These are phyloP conservation scores for Steinernema hermaphroditum DNA, from an alignment of 2,888 invertebrate species.

Conservation along the genomic window DNA sequence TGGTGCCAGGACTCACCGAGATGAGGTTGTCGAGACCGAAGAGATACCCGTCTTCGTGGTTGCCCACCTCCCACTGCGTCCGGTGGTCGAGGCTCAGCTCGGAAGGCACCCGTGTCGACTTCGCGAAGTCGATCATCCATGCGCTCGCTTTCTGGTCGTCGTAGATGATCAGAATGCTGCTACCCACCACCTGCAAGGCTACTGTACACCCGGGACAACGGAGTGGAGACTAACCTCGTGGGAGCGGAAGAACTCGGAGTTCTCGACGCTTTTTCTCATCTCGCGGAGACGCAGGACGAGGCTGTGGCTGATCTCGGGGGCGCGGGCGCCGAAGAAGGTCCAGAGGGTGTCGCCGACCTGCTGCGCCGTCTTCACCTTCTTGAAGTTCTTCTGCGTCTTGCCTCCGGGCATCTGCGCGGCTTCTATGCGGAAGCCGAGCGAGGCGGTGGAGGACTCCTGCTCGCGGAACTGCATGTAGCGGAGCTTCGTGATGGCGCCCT, in stretches of 20 bases:
- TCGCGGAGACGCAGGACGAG: conserved; percentile 78
- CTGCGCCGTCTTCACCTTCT: conserved; percentile 79
- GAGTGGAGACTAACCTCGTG: conserved; percentile 81
- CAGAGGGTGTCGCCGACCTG: conserved; percentile 69
- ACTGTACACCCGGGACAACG: too few relatives aligned
- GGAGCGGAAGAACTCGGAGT: conserved; percentile 82
- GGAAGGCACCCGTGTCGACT: conserved; percentile 78
- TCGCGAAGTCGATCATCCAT: conserved; percentile 97
- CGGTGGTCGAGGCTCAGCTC: conserved; percentile 75
- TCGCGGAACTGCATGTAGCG: conserved; percentile 84
- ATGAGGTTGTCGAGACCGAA: conserved; percentile 89
- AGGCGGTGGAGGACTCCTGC: conserved; percentile 86
- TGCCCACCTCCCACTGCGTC: conserved; percentile 84
- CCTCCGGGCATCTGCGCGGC: conserved; percentile 76
- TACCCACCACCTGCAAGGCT: conserved; percentile 79
- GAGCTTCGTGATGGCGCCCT: conserved; percentile 85
- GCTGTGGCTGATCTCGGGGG: conserved; percentile 69
- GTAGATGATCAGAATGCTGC: conserved; percentile 89
- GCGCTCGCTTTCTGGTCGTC: conserved; percentile 79
- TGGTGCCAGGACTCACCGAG: conserved; percentile 31
- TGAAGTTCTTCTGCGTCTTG: conserved; percentile 75
- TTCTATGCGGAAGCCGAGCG: conserved; percentile 91
- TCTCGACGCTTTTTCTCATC: conserved; percentile 80
- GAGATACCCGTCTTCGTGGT: conserved; percentile 92
- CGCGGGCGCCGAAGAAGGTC: conserved; percentile 57